Percentiles rank a stretch among this genome's conserved stretches.
phyloP scores from a whole-genome alignment of 2,888 invertebrate genomes.

The Oscheius onirici region DNA sequence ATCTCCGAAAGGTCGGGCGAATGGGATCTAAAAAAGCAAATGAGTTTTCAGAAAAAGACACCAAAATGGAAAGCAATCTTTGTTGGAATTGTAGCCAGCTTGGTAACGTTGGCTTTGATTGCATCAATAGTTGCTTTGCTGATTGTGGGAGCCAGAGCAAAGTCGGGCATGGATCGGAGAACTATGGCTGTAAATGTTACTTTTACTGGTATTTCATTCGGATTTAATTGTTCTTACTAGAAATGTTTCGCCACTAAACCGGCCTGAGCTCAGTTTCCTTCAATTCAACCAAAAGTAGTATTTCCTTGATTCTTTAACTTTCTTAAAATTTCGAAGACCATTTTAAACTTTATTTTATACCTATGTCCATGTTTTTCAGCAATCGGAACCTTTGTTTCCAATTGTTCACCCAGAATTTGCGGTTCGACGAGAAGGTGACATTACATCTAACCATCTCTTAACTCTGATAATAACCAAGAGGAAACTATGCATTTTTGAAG shows the following conservation, averaged over 20 bases:
- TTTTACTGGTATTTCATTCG: no score
- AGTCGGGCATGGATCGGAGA: not conserved
- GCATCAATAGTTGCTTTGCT: constrained; percentile 14
- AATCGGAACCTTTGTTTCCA: constrained; percentile 24
- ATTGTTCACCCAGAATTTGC: constrained; percentile 21
- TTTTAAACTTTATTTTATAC: not conserved
- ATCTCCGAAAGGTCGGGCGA: constrained; percentile 45
- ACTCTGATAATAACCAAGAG: constrained; percentile 64
- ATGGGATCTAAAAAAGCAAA: not conserved
- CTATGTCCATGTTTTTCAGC: not conserved
- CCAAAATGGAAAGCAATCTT: constrained; percentile 22
- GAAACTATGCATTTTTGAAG: constrained; percentile 65
- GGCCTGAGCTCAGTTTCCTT: no score
- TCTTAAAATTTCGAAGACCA: no score
- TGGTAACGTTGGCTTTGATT: constrained; percentile 5
- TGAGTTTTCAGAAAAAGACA: constrained; percentile 1
- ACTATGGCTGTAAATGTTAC: not conserved
- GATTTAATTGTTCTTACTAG: no score
- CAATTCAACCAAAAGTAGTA: no score
- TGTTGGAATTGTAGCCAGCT: constrained; percentile 11
- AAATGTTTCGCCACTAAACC: no score
- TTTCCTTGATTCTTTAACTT: no score
- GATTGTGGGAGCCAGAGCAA: constrained; percentile 9
- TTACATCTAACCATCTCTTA: constrained; percentile 60
- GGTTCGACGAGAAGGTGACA: constrained; percentile 36